Evolutionary conservation across 2,888 invertebrate species (phyloP).

Genomic region (Pilophorus perplexus): DNA sequence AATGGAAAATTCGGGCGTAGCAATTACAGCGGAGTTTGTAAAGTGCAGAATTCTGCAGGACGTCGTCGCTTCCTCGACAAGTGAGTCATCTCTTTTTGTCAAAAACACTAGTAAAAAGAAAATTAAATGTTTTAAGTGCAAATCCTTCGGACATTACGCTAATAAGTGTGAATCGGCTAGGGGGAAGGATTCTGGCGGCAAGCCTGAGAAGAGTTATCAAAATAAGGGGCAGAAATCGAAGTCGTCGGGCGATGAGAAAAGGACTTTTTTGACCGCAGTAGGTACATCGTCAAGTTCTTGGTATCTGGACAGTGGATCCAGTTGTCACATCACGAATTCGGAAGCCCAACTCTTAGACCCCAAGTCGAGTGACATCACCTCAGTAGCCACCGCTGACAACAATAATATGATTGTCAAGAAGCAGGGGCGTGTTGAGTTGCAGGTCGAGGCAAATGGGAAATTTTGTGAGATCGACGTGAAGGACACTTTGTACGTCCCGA

Average conservation of each 20-base stretch:
- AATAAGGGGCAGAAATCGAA: neutral
- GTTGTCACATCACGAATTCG: neutral
- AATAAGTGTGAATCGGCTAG: neutral
- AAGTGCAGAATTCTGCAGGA: constrained; percentile 14
- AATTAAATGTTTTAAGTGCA: constrained; percentile 3
- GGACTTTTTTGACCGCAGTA: constrained; percentile 7
- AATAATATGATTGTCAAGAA: constrained; percentile 6
- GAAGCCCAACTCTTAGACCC: neutral
- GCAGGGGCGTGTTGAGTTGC: constrained; percentile 16
- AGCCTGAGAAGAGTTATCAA: neutral
- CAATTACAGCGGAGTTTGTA: neutral
- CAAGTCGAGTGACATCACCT: neutral
- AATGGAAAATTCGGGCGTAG: no score
- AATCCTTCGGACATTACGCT: neutral
- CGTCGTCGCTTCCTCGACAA: neutral
- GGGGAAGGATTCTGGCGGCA: neutral
- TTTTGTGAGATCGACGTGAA: constrained; percentile 11
- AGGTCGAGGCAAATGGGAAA: constrained; percentile 7
- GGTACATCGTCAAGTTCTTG: constrained; percentile 2
- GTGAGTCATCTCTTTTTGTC: neutral
- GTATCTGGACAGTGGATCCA: constrained; percentile 11
- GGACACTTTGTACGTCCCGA: neutral
- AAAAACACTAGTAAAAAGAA: constrained; percentile 1
- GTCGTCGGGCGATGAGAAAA: neutral
- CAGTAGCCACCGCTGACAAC: constrained; percentile 1